These are phyloP conservation scores for Halocynthia aurantium DNA, from an alignment of 23 tunicate genomes.

Conservation along the genomic window DNA sequence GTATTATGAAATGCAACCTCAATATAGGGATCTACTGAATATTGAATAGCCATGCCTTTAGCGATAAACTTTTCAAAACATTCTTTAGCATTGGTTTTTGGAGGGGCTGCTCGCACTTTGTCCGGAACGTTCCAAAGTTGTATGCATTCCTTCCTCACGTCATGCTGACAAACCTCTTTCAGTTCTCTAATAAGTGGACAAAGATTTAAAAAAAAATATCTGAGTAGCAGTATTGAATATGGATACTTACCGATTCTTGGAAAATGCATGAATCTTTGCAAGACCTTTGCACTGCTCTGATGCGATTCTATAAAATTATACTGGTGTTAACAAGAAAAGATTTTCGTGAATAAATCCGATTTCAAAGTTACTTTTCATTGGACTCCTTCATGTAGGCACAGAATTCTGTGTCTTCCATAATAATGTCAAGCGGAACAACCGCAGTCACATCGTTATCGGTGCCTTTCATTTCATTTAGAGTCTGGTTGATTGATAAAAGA, in stretches of 20 bases:
- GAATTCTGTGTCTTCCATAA: slow-evolving; percentile 64
- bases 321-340: neutral
- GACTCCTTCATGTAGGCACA: slow-evolving; percentile 64
- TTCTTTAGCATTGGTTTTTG: slow-evolving; percentile 31
- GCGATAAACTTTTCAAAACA: slow-evolving; percentile 14
- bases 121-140: slow-evolving; percentile 73
- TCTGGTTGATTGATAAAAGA: slow-evolving; percentile 55
- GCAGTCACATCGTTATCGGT: slow-evolving; percentile 48
- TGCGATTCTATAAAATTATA: slow-evolving; percentile 40
- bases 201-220: neutral
- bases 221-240: too few species aligned
- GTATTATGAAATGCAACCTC: too few species aligned
- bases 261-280: slow-evolving; percentile 77
- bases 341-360: neutral
- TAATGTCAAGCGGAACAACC: slow-evolving; percentile 69
- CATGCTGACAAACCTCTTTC: slow-evolving; percentile 13
- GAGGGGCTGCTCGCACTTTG: slow-evolving; percentile 69
- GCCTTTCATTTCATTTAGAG: slow-evolving; percentile 48
- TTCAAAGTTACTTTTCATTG: slow-evolving; percentile 53
- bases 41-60: neutral
- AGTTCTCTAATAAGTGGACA: neutral
- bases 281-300: slow-evolving; percentile 76
- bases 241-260: slow-evolving; percentile 53
- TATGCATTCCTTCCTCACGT: slow-evolving; percentile 48
- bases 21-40: neutral